phyloP scores from a whole-genome alignment of 2,797 vertebrate genomes.

The Leptodactylus fallax region DNA sequence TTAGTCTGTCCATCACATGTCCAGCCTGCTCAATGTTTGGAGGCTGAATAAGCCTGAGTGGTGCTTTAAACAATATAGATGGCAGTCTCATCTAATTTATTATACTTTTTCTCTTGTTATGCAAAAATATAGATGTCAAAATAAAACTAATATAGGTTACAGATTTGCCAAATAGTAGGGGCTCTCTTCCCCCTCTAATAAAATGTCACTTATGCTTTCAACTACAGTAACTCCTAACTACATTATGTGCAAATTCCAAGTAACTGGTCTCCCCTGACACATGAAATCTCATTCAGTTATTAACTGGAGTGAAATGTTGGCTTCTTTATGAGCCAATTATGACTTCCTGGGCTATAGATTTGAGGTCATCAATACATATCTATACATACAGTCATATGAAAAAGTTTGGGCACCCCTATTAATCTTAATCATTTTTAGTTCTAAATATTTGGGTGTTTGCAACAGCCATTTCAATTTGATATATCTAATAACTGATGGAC shows the following conservation, averaged over 20 bases:
- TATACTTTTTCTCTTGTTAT: background rate
- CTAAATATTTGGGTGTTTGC: no score
- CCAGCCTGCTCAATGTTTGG: no score
- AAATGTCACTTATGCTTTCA: background rate
- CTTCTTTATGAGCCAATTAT: background rate
- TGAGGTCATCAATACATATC: background rate
- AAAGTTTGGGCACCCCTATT: no score
- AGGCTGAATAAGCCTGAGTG: no score
- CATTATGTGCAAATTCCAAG: background rate
- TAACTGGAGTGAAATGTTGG: slow-evolving; percentile 12
- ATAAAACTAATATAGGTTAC: background rate
- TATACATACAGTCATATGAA: no score
- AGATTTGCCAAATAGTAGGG: background rate
- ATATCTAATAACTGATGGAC: no score
- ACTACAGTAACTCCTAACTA: background rate
- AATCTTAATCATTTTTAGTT: no score
- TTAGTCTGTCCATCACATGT: no score
- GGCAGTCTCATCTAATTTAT: background rate
- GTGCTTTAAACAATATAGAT: background rate
- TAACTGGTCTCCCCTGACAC: background rate
- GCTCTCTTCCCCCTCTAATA: background rate
- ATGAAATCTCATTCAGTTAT: background rate
- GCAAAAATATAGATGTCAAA: background rate
- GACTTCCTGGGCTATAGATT: background rate
- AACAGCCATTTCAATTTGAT: no score